Conservation (phyloP, 2,888 invertebrate genomes). For the Leucoma salicis region DNA sequence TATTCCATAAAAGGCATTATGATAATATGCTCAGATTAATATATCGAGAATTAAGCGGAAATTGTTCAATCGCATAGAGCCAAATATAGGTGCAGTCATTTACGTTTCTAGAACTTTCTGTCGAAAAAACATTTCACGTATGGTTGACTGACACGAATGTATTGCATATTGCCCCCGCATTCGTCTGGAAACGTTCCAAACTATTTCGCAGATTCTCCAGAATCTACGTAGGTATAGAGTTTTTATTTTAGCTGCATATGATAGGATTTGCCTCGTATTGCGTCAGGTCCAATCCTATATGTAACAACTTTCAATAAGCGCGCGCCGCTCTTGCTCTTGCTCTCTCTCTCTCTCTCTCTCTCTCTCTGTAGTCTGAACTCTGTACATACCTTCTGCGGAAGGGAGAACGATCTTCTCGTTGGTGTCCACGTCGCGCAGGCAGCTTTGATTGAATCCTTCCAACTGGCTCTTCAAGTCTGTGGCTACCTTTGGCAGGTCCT, state of each 20-base stretch:
- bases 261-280: too few species aligned
- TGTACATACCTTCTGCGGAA: constrained; percentile 93
- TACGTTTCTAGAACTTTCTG: background rate
- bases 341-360: too few species aligned
- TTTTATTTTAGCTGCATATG: too few species aligned
- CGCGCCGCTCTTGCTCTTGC: too few species aligned
- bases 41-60: too few species aligned
- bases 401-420: constrained; percentile 96
- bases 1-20: too few species aligned
- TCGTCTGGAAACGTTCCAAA: background rate
- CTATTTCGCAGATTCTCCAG: background rate
- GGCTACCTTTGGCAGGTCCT: constrained; percentile 95
- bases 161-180: background rate
- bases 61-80: too few species aligned
- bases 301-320: too few species aligned
- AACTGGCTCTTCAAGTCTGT: constrained; percentile 94
- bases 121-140: background rate
- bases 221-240: background rate
- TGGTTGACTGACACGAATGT: background rate
- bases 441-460: constrained; percentile 93
- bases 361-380: too few species aligned
- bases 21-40: too few species aligned
- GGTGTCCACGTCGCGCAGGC: constrained; percentile 93
- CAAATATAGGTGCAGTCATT: too few species aligned
- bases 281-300: too few species aligned